phyloP scores from a whole-genome alignment of 1,140 invertebrate genomes.

The Sinonovacula constricta region DNA sequence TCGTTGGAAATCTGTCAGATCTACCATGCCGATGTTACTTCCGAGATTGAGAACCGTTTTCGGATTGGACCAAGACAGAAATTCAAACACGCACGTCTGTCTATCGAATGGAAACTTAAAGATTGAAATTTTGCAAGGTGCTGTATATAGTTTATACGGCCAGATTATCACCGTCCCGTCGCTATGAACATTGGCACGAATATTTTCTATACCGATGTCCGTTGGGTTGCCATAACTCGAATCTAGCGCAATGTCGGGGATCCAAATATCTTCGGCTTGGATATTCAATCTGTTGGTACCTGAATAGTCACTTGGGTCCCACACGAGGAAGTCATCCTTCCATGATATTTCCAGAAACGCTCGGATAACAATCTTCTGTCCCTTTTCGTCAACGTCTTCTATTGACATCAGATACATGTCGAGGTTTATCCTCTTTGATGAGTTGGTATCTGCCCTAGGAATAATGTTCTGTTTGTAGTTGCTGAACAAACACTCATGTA shows the following conservation, averaged over 20 bases:
- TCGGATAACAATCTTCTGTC: slow-evolving; percentile 17
- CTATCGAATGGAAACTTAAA: slow-evolving; percentile 86
- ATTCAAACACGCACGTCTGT: slow-evolving; percentile 97
- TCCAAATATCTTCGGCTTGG: slow-evolving; percentile 17
- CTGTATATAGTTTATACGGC: slow-evolving; percentile 37
- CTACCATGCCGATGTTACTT: background rate
- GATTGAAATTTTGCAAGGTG: slow-evolving; percentile 86
- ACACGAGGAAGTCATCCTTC: slow-evolving; percentile 21
- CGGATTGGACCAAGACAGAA: slow-evolving; percentile 95
- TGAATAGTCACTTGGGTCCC: slow-evolving; percentile 5
- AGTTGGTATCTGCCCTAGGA: background rate
- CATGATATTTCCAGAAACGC: slow-evolving; percentile 29
- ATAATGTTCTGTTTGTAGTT: slow-evolving; percentile 29
- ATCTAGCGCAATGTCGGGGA: slow-evolving; percentile 8
- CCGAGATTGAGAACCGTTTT: slow-evolving; percentile 15
- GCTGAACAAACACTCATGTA: too few relatives aligned
- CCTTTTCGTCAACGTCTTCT: slow-evolving; percentile 17
- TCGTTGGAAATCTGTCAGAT: slow-evolving; percentile 7
- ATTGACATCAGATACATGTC: slow-evolving; percentile 37
- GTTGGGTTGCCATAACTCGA: slow-evolving; percentile 27
- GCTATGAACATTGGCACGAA: slow-evolving; percentile 4
- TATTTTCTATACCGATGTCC: slow-evolving; percentile 6
- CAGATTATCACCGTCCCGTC: slow-evolving; percentile 21
- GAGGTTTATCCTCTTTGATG: background rate
- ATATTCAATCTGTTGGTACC: slow-evolving; percentile 6